Evolutionary conservation across 1,140 invertebrate genomes (phyloP).

Genomic region (Papilio machaon): DNA sequence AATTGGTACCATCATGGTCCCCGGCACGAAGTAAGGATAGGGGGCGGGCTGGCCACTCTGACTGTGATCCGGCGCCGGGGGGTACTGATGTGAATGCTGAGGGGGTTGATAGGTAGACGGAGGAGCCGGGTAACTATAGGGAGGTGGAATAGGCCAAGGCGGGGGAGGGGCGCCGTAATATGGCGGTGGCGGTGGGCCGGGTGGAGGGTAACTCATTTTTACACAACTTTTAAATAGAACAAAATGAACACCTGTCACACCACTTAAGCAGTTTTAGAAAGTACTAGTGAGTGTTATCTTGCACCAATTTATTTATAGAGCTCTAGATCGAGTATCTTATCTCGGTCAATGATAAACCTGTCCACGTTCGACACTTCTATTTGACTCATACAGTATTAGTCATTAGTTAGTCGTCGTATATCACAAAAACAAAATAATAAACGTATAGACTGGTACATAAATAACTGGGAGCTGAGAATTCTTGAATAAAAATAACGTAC

Average conservation of each 20-base stretch:
- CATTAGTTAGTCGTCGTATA: neutral
- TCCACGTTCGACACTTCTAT: neutral
- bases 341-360: constrained; percentile 13
- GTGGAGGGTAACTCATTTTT: constrained; percentile 52
- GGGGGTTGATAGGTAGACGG: constrained; percentile 46
- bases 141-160: constrained; percentile 10
- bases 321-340: neutral
- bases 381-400: neutral
- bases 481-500: neutral
- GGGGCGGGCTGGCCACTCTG: constrained; percentile 42
- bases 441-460: neutral
- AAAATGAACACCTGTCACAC: neutral
- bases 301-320: constrained; percentile 26
- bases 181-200: constrained; percentile 43
- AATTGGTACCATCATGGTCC: constrained; percentile 67
- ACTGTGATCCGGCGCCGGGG: constrained; percentile 47
- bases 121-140: constrained; percentile 36
- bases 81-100: constrained; percentile 45
- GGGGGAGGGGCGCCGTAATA: constrained; percentile 48
- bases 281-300: constrained; percentile 20
- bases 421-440: neutral
- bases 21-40: constrained; percentile 64
- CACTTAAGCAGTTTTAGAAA: constrained; percentile 16
- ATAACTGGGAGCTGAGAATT: neutral
- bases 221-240: constrained; percentile 16